phyloP scores from a whole-genome alignment of 2,797 vertebrate species.

The Gallinago nigripennis region DNA sequence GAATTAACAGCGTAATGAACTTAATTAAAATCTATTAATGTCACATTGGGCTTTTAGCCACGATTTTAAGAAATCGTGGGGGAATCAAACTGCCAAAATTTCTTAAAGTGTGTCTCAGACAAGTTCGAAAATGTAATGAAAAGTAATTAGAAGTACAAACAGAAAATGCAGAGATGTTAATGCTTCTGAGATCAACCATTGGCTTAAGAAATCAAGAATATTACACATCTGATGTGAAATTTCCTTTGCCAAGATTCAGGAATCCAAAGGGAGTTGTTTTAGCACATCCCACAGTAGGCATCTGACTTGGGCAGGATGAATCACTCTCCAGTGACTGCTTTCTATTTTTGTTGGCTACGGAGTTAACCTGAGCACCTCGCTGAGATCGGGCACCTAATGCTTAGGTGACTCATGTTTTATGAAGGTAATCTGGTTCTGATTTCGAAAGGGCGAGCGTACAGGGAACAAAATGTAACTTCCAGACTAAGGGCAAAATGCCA shows the following conservation, averaged over 20 bases:
- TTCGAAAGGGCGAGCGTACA: background rate
- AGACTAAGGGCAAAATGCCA: background rate
- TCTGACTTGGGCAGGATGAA: background rate
- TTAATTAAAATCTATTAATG: constrained; percentile 32
- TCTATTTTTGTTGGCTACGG: background rate
- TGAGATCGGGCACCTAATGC: background rate
- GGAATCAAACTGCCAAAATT: background rate
- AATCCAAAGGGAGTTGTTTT: background rate
- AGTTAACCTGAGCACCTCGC: background rate
- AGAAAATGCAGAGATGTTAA: background rate
- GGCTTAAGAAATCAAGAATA: background rate
- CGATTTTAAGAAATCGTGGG: background rate
- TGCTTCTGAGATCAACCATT: background rate
- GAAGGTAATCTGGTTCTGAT: background rate
- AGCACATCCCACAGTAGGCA: background rate
- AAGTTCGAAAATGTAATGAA: background rate
- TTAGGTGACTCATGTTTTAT: background rate
- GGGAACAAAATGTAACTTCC: background rate
- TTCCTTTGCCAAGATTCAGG: background rate
- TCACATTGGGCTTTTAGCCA: background rate
- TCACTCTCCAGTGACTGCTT: background rate
- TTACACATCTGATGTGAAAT: background rate
- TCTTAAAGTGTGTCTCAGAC: background rate
- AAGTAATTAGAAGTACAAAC: constrained; percentile 12
- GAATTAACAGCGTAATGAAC: background rate